Base-by-base conservation (phyloP, 2,113 vertebrate species). In the Glaucomys volans region DNA sequence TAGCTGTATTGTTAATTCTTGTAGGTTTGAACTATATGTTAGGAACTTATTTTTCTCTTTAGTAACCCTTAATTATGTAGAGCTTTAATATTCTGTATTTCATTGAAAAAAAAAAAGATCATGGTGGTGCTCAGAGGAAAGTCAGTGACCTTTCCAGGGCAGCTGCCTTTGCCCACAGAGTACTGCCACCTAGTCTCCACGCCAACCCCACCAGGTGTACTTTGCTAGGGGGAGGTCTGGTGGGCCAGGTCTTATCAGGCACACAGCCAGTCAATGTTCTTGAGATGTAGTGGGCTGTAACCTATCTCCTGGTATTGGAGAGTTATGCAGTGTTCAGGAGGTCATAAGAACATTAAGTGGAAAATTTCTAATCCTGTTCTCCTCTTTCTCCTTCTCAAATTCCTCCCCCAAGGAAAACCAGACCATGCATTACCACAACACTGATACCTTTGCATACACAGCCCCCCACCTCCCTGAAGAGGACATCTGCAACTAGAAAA, bases 151-250 rank as follows among this genome's bases (percentile, higher is more conserved):
- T 88, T 37, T 54, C 44, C 74, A 91, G 62, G 30, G 47, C 72
- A 87, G 64, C 80, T 85, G 75, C 9, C 44, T 90, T 94, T 72
- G 62, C 62, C 81, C 90, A 94, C 62, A 80, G 74, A 83, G 47
- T 62, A 8, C 12, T 5, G 17, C 28, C 24, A 69, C 71, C 69
- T 76, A 76, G 42, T 52, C 24, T 57, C 28, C 20, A 2, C 2
- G 32, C 66, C 50, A 80, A 57, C 13, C 42, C 52, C 4, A 4
- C 0, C 10, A 35, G 5, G 28, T 66, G 13, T 13, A 35, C 11
- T n/a, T 79, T 16, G 57, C 17, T 42, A 14, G 3, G 5, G 12
- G 57, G 54, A 76, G 16, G n/a, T 42, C 6, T 52, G 57, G n/a
- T n/a, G 66, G 66, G 17, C 66, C 66, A n/a, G 35, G 66, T 69